phyloP scores from a whole-genome alignment of 2,797 vertebrate species.

The Sitta carolinensis region DNA sequence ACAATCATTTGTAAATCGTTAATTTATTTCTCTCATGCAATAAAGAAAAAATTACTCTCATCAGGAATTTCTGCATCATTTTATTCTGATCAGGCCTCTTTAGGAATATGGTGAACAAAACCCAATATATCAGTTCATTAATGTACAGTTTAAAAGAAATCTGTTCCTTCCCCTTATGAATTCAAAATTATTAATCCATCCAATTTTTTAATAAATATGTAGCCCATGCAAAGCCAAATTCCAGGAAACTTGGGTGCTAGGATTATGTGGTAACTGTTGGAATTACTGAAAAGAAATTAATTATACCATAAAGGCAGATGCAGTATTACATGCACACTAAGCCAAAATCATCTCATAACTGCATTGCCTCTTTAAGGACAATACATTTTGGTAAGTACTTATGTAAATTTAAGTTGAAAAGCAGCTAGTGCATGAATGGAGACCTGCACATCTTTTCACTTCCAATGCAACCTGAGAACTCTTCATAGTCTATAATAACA shows the following conservation, averaged over 20 bases:
- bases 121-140: not conserved
- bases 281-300: not conserved
- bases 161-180: not conserved
- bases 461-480: not conserved
- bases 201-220: not conserved
- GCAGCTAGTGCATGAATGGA: not conserved
- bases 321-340: not conserved
- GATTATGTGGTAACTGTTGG: not conserved
- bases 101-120: not conserved
- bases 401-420: not conserved
- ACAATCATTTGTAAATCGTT: not conserved
- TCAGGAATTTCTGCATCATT: not conserved
- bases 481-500: not conserved
- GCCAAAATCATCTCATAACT: not conserved
- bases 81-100: not conserved
- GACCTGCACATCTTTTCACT: not conserved
- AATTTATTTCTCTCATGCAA: not conserved
- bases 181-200: not conserved
- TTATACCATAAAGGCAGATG: not conserved
- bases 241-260: not conserved
- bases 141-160: not conserved
- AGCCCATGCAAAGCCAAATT: not conserved
- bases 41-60: not conserved
- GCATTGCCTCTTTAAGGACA: not conserved
- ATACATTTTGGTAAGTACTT: not conserved